Base-by-base conservation (phyloP, 2,113 vertebrate genomes). In the Pangasianodon gigas region DNA sequence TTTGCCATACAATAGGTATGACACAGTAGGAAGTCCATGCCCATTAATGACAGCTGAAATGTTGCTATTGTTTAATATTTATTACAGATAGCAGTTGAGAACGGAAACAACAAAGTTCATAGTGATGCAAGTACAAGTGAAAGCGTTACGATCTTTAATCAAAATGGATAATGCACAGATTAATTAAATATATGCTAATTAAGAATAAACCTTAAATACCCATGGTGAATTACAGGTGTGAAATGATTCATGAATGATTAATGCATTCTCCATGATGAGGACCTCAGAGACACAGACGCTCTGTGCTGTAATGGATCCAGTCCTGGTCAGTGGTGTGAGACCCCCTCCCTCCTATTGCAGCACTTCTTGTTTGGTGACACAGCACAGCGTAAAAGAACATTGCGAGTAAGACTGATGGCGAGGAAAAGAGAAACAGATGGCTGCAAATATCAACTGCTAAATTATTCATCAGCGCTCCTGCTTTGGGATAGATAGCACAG, bases 371-470 rank as follows among this genome's bases (percentile, higher is more conserved):
- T 83, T 92, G 87, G 88, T 85, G 85, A 89, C 87, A 90, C 62
- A 77, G 87, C 60, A 69, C 82, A 87, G 88, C 85, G 48, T 87
- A 89, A 85, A 80, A 58, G 74, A 92, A 87, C 90, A 87, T 88
- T 91, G 80, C 77, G 65, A 91, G 65, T 71, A 87, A 88, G 90
- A 89, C 85, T 88, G 87, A 88, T 89, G 92, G 84, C 41, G 85
- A 89, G 91, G 79, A 65, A 79, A 87, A 91, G 91, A 87, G 88
- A 87, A 93, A 91, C 92, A 93, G 92, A 93, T 92, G 92, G 92
- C 86, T 81, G 74, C 86, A 91, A 85, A 92, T 93, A 88, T 89
- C 88, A 91, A 81, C 90, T 89, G 88, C 89, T 93, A 91, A 92
- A 93, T 93, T 91, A 93, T 93, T 93, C 91, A 93, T 75, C 60